Evolutionary conservation across 2,888 invertebrate species (phyloP), one percentile per base, ranked within the genome.

Genomic region (Metacarcinus magister): DNA sequence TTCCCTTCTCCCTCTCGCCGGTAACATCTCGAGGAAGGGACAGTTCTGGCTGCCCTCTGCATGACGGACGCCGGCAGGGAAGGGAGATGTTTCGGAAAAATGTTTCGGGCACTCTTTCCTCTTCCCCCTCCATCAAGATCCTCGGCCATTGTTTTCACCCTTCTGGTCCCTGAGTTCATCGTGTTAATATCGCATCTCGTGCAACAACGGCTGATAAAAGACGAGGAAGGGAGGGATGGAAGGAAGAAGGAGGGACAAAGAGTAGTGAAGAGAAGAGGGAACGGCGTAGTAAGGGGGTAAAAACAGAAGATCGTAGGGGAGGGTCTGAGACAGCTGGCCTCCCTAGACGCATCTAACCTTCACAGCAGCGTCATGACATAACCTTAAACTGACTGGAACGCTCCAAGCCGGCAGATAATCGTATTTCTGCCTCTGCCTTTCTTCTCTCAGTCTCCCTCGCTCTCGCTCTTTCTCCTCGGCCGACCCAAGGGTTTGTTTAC

Each of bases 401-500:
- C 87, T 87, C 75, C 87, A 87, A 87, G 87, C 87, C 87, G 39
- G 87, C 39, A 87, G 39, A 87, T 87, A 87, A 87, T 87, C 87
- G 87, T 87, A 87, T 87, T 87, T 87, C 87, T 87, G 39, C 87
- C 87, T 13, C 28, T 19, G 39, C 87, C 87, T 87, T 87, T 87
- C 87, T 87, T 87, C 39, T 39, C 32, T 39, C 87, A 39, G 39
- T 4, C 87, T 87, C 87, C 39, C 39, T 87, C 39, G 32, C 16
- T 87, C 87, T 39, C 39, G 3, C 87, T 87, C 87, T 75, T 75
- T 75, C 87, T 87, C 87, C 87, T 87, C 87, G 87, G 87, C 87
- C 87, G 87, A 39, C 87, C 91, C 91, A 92, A 92, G 91, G 46
- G 46, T 48, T 48, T 92, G 91, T 92, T 92, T 92, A 92, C 91